Conservation (phyloP, 2,113 vertebrate species). For the Chlorodrepanis virens region DNA sequence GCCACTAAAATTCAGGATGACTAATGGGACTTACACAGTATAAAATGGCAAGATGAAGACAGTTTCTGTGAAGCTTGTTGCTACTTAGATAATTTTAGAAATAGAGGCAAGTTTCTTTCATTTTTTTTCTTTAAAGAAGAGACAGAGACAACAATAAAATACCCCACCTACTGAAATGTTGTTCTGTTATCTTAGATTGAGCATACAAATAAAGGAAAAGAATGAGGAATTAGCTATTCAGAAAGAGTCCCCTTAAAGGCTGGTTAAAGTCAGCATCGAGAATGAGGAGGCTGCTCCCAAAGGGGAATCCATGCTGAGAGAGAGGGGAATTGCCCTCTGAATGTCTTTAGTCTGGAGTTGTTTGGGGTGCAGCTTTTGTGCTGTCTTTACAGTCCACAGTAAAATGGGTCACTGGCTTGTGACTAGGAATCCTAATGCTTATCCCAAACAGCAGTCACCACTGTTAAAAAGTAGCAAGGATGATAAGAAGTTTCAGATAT, state of each 20-base stretch:
- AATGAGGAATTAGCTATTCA: background rate
- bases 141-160: background rate
- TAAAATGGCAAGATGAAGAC: background rate
- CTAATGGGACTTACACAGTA: background rate
- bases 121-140: background rate
- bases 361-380: background rate
- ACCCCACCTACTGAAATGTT: background rate
- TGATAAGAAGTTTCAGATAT: slow-evolving; percentile 1
- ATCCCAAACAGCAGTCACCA: background rate
- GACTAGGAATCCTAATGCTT: slow-evolving; percentile 10
- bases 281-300: background rate
- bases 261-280: background rate
- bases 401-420: background rate
- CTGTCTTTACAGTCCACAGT: background rate
- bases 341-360: background rate
- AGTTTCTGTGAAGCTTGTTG: background rate
- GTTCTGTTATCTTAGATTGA: background rate
- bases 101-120: background rate
- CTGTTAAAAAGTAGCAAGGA: slow-evolving; percentile 32
- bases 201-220: background rate
- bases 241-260: background rate
- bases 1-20: background rate
- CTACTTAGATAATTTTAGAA: background rate
- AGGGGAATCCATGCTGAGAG: background rate
- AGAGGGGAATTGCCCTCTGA: background rate